Percentiles rank a stretch among this genome's conserved stretches.
Conservation (phyloP, 1,140 invertebrate species). For the Drosophila nebulosa region DNA sequence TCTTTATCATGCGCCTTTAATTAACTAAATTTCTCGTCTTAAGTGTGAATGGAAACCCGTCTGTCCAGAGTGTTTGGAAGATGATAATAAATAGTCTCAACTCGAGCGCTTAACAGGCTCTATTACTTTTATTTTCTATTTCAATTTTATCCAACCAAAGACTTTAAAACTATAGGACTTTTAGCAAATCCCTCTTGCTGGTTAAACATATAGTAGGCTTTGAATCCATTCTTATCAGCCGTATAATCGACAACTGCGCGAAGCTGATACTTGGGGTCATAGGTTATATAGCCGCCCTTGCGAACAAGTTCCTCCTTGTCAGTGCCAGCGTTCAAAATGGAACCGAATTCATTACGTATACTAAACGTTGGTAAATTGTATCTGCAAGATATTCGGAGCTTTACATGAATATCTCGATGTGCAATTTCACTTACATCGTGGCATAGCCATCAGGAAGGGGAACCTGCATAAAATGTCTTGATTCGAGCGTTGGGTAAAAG, state of each 20-base stretch:
- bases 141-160: neutral
- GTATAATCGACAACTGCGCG: conserved; percentile 73
- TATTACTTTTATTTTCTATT: too few relatives aligned
- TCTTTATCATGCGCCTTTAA: too few relatives aligned
- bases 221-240: conserved; percentile 77
- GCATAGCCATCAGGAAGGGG: conserved; percentile 63
- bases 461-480: too few relatives aligned
- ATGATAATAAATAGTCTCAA: too few relatives aligned
- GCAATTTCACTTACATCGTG: conserved; percentile 43
- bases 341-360: conserved; percentile 66
- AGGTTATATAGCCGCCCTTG: conserved; percentile 59
- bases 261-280: conserved; percentile 49
- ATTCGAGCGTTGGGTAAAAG: conserved; percentile 27
- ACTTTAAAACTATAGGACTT: conserved; percentile 54
- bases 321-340: conserved; percentile 75
- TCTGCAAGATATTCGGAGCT: conserved; percentile 3
- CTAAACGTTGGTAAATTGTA: conserved; percentile 51
- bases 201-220: conserved; percentile 47
- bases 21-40: too few relatives aligned
- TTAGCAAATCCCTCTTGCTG: conserved; percentile 61
- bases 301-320: conserved; percentile 67
- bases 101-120: too few relatives aligned
- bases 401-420: neutral
- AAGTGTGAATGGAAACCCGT: too few relatives aligned
- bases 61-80: too few relatives aligned